Conservation (phyloP, 2,113 vertebrate species). For the Mormyrus lacerda region DNA sequence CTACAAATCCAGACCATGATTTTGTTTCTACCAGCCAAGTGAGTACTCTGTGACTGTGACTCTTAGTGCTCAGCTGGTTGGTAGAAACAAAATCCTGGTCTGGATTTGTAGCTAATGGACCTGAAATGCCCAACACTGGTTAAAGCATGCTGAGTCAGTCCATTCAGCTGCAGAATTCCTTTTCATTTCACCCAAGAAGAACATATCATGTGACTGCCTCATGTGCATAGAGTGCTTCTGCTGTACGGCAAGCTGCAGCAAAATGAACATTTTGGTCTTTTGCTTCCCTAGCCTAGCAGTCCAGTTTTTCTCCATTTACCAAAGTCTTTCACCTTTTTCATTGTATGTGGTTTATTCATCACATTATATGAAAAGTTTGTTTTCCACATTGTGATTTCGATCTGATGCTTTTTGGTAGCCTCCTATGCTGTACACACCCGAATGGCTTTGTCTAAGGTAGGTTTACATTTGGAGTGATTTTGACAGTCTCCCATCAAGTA, state of each 20-base stretch:
- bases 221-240: too few relatives aligned
- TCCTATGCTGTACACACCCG: too few relatives aligned
- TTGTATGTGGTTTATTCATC: neutral
- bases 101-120: too few relatives aligned
- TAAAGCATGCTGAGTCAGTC: neutral
- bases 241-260: too few relatives aligned
- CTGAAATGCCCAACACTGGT: too few relatives aligned
- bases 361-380: neutral
- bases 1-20: too few relatives aligned
- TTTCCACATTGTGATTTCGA: neutral
- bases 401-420: neutral
- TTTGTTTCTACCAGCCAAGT: too few relatives aligned
- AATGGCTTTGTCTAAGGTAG: neutral
- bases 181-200: neutral
- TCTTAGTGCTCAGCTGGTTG: too few relatives aligned
- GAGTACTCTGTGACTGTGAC: too few relatives aligned
- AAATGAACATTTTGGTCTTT: neutral
- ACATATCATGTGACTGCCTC: neutral
- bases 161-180: neutral
- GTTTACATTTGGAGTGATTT: neutral
- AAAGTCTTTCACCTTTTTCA: neutral
- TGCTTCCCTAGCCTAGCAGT: neutral
- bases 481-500: neutral
- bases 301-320: neutral
- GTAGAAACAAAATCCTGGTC: too few relatives aligned